phyloP scores from a whole-genome alignment of 2,888 invertebrate genomes.

The Frankliniella fusca region DNA sequence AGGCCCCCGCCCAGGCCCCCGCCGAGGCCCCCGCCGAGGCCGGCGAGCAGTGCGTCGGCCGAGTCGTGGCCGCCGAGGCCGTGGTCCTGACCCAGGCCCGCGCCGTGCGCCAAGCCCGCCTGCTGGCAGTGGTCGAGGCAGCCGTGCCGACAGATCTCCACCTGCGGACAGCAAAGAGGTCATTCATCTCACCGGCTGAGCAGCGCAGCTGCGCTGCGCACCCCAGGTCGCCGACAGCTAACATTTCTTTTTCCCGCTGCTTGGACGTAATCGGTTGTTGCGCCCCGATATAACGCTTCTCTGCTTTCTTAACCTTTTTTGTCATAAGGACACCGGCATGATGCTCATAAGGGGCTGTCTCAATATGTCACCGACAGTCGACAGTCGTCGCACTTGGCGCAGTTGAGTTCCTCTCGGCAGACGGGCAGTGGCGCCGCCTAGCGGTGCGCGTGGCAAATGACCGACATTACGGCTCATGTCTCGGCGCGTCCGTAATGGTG shows the following conservation, averaged over 20 bases:
- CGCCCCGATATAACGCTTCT: no score
- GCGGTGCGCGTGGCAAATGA: neutral
- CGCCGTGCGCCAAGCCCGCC: conserved; percentile 44
- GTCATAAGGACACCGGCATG: no score
- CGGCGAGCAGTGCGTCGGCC: neutral
- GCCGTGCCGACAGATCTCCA: conserved; percentile 88
- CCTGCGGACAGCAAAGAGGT: conserved; percentile 43
- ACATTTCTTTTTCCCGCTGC: no score
- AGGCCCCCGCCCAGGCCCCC: no score
- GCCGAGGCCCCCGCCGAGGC: conserved; percentile 34
- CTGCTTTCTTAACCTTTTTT: no score
- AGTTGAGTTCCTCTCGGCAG: neutral
- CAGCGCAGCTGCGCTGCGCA: neutral
- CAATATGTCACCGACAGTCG: no score
- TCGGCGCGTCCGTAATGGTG: neutral
- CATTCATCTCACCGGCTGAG: neutral
- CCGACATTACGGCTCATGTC: neutral
- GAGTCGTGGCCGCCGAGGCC: conserved; percentile 27
- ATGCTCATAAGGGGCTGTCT: no score
- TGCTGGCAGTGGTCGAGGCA: conserved; percentile 86
- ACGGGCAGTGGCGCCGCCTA: neutral
- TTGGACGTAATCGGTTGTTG: no score
- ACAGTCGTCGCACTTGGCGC: no score
- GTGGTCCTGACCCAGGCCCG: neutral
- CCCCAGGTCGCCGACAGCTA: no score